These are phyloP conservation scores for Eufriesea mexicana DNA, from an alignment of 1,140 invertebrate species.

Conservation along the genomic window DNA sequence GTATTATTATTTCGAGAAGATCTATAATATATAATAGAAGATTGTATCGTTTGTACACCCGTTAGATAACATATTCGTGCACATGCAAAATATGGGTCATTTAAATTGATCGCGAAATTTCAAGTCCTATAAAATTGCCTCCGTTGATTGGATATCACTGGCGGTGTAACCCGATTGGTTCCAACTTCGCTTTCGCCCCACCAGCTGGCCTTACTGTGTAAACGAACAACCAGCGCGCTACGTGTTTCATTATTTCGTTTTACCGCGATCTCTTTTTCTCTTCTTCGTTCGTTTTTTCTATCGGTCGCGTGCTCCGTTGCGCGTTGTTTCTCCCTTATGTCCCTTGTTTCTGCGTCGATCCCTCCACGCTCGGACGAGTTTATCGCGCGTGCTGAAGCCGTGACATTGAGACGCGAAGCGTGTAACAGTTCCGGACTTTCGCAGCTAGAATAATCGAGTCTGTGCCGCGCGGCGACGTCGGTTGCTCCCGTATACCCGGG, in stretches of 20 bases:
- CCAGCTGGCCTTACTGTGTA: neutral
- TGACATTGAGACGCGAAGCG: slow-evolving; percentile 53
- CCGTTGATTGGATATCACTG: slow-evolving; percentile 25
- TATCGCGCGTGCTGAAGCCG: slow-evolving; percentile 28
- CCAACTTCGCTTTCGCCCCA: neutral
- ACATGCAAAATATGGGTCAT: slow-evolving; percentile 16
- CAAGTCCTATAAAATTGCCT: slow-evolving; percentile 35
- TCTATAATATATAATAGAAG: too few species aligned
- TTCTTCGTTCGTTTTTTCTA: neutral
- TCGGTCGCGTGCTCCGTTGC: neutral
- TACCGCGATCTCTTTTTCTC: neutral
- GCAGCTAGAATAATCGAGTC: slow-evolving; percentile 37
- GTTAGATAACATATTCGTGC: neutral
- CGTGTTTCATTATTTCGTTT: neutral
- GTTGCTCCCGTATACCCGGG: slow-evolving; percentile 25
- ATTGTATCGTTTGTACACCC: too few species aligned
- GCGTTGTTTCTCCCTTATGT: neutral
- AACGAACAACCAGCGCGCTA: neutral
- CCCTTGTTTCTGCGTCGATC: neutral
- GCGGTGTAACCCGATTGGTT: slow-evolving; percentile 18
- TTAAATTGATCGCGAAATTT: slow-evolving; percentile 45
- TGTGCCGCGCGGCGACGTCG: neutral
- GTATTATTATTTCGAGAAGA: too few species aligned
- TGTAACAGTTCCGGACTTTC: slow-evolving; percentile 43
- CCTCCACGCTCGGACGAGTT: neutral